Base-by-base conservation (phyloP, 2,888 invertebrate species). In the Nymphalis urticae region DNA sequence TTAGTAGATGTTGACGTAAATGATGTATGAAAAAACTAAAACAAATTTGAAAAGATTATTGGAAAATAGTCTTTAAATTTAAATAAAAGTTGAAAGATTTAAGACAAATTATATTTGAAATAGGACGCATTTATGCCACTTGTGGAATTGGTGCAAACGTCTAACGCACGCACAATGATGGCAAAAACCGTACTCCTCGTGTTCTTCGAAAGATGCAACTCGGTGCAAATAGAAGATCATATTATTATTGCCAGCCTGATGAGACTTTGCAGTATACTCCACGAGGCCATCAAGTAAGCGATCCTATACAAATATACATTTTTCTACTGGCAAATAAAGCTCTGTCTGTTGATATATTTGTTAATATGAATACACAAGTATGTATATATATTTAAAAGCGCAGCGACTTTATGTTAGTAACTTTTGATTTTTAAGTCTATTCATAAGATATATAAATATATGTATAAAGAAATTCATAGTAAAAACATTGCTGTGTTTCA, bases 121-220 rank as follows among this genome's bases (percentile, higher is more conserved):
- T 84, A 97, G 97, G 97, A 98, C 71, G 96, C 98, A 78, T 98
- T 99, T 84, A 93, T 98, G 82, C 97, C 98, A 1, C 94, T 98
- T 66, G 92, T 99, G 66, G 98, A 98, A 87, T 91, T 98, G 80
- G 97, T 98, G 76, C 97, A 98, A 82, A 96, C 97, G 73, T 97
- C 97, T 75, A 95, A 94, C 51, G 94, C 96, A 0, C 96, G 96
- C 83, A 96, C 97, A 0, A 95, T 97, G 79, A 95, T 97, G 67
- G 97, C 97, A 77, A 97, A 97, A 85, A 95, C 94, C 59, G 95
- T 98, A 17, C 93, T 98, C 76, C 93, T 94, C n/a, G 93, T 94
- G 73, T 91, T 92, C 79, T 91, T 94, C 93, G 78, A 94, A 13
- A 79, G 90, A 90, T 84, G 80, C 85, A 89, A 79, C 77, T 73